A percentile compares a stretch with the other conserved stretches of the same genome.
These are phyloP conservation scores for Heteronetta atricapilla DNA, from an alignment of 2,113 vertebrate species.

Conservation along the genomic window DNA sequence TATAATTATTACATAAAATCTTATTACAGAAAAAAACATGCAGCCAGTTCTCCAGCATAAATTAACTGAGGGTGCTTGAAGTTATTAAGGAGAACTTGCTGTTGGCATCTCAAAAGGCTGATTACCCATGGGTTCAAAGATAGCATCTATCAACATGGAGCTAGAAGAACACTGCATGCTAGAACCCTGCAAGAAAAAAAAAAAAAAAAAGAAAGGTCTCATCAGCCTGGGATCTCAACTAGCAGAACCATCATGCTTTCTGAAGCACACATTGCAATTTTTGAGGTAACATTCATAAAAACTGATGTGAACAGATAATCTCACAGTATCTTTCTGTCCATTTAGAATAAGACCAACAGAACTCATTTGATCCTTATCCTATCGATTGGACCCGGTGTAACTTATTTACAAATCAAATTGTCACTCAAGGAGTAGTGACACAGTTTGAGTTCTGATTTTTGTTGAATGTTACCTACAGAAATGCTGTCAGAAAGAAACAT, in stretches of 20 bases:
- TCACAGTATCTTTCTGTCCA: neutral
- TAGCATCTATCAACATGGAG: neutral
- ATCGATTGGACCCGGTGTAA: neutral
- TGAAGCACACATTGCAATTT: neutral
- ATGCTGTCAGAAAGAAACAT: neutral
- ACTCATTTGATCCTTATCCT: neutral
- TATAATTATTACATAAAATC: neutral
- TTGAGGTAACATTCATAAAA: neutral
- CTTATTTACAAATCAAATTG: neutral
- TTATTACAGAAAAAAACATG: neutral
- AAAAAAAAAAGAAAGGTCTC: neutral
- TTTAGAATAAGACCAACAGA: neutral
- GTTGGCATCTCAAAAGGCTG: neutral
- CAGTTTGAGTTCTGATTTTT: neutral
- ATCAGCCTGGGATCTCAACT: neutral
- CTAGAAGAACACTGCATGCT: neutral
- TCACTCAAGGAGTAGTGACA: neutral
- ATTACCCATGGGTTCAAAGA: neutral
- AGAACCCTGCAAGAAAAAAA: neutral
- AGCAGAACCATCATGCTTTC: neutral
- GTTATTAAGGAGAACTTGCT: neutral
- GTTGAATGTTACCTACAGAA: neutral
- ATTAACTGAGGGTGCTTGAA: neutral
- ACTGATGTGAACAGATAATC: neutral
- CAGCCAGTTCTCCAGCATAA: neutral